Percentiles rank a stretch among this genome's conserved stretches.
Conservation (phyloP, 1,140 invertebrate species). For the Teleogryllus occipitalis region DNA sequence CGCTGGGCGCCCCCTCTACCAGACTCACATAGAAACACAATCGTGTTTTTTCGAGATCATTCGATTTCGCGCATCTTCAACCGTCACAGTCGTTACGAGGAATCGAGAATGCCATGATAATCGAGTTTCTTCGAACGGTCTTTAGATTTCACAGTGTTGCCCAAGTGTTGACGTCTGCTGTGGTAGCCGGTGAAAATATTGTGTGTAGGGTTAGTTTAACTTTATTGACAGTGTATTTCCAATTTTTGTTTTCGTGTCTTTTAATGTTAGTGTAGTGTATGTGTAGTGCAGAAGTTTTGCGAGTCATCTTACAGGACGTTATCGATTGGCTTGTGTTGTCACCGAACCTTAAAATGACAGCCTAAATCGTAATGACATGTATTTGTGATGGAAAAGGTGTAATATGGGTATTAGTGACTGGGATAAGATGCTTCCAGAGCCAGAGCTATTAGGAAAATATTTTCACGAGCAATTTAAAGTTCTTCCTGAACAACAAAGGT, state of each 20-base stretch:
- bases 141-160: not conserved
- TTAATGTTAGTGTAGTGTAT: not conserved
- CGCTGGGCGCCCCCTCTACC: too few relatives aligned
- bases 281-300: not conserved
- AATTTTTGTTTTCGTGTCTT: not conserved
- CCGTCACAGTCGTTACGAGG: too few relatives aligned
- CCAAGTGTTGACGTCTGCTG: not conserved
- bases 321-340: not conserved
- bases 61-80: too few relatives aligned
- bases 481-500: slow-evolving; percentile 48
- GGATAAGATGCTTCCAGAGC: slow-evolving; percentile 46
- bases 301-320: not conserved
- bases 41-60: too few relatives aligned
- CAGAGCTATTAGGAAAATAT: slow-evolving; percentile 44
- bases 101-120: too few relatives aligned
- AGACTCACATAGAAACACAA: too few relatives aligned
- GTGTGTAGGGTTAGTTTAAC: not conserved
- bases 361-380: not conserved
- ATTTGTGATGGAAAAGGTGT: not conserved
- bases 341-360: not conserved
- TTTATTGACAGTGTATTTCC: not conserved
- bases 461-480: slow-evolving; percentile 51
- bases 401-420: slow-evolving; percentile 23
- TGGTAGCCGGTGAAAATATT: not conserved
- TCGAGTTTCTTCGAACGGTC: too few relatives aligned